Base-by-base conservation (phyloP, 1,140 invertebrate genomes). In the Lanistes nyassanus region DNA sequence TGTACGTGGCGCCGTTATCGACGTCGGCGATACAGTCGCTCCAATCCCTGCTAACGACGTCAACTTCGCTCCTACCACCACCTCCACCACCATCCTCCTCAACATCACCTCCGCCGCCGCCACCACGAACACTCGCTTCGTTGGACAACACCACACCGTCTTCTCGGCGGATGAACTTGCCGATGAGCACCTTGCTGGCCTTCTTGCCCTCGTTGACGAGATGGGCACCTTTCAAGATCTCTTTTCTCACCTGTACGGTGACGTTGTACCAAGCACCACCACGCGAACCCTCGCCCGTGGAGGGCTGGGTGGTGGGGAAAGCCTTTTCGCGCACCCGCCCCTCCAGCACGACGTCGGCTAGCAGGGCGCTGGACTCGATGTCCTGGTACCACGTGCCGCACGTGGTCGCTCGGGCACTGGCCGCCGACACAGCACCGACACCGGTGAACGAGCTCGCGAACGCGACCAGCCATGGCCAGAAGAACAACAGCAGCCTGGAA, bases 271-370 rank as follows among this genome's bases (percentile, higher is more conserved):
- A 29, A 1, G 3, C 56, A 1, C 21, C 6, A 31, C 55, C 70
- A 9, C 9, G 42, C 9, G n/a, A n/a, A 1, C 51, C 51, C 19
- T 34, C 29, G 29, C 53, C 51, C 11, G 36, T 7, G 34, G 70
- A 11, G 29, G 1, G 9, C n/a, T 11, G 13, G 56, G 13, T 23
- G 11, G 23, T 31, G 56, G 23, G 23, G 56, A 26, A 26, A 31
- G 23, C 9, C 37, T 55, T 75, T 23, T 71, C 55, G 23, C 58
- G 34, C 11, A 79, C 64, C 26, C 75, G 29, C 1, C 68, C 77
- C 62, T 79, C 74, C 55, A 79, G 56, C n/a, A 79, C 77, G n/a
- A 79, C 56, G 64, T 79, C 77, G 4, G 74, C 42, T 1, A 74
- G 69, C 16, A 73, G 11, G 74, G 77, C 74, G 65, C 69, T 73